Base-by-base conservation (phyloP, 2,888 invertebrate genomes). In the Aphodius granarius region DNA sequence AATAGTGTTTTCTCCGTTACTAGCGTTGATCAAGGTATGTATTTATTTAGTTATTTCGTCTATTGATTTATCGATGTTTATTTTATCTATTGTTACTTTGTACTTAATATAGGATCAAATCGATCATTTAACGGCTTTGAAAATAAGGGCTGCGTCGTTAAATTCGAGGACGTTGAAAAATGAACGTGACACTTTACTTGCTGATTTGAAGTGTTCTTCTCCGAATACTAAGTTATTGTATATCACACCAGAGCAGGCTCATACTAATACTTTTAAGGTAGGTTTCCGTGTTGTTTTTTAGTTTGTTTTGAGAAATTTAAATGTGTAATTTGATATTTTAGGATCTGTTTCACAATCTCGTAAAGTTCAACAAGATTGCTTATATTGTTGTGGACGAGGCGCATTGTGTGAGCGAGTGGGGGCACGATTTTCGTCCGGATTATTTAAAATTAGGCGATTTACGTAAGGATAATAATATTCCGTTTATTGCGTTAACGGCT, bases 351-450 rank as follows among this genome's bases (percentile, higher is more conserved):
- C 89, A 91, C 20, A 91, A 92, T 81, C 87, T 98, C 80, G 88
- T 92, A 74, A 93, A 93, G 82, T 91, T 92, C 83, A 91, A 94
- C 74, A 93, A 95, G 84, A 87, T 99, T 3, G 94, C 95, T 0
- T 97, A 96, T 86, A 92, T 99, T 82, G 94, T 98, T 19, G 94
- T 99, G 13, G 99, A 99, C 88, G 99, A 99, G 89, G 98, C 97
- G 0, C 98, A 98, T 88, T 98, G 98, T 88, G 97, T 99, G 0
- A 97, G 97, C 82, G 95, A 99, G 83, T 99, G 99, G 99, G 99
- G 99, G 0, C 99, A 99, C 88, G 98, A 99, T 87, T 99, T 99
- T 86, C 90, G 97, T 5, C 97, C 97, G 0, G 97, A 97, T 86
- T 99, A 98, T 86, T 89, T 98, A 19, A 96, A 96, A 86, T 88